A percentile compares a stretch with the other conserved stretches of the same genome.
Evolutionary conservation across 2,797 vertebrate species (phyloP).

Genomic region (Syngnathus rostellatus): DNA sequence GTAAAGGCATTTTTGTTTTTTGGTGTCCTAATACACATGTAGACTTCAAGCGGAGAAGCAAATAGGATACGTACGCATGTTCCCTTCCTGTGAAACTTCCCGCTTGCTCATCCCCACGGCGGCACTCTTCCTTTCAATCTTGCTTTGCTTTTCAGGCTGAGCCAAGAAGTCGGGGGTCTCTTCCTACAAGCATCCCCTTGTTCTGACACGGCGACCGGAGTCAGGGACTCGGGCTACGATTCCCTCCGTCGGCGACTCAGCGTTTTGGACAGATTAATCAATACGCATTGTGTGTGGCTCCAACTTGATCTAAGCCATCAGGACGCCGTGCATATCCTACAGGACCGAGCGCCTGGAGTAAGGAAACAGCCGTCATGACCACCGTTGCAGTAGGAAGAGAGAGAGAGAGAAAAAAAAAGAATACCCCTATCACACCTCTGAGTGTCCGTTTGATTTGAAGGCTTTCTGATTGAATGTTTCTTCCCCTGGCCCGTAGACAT

Average conservation of each 20-base stretch:
- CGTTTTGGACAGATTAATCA: conserved; percentile 82
- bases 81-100: not conserved
- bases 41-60: not conserved
- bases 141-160: conserved; percentile 42
- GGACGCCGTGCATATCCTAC: conserved; percentile 70
- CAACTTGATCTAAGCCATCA: conserved; percentile 77
- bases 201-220: conserved; percentile 46
- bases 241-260: conserved; percentile 82
- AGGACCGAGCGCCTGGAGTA: conserved; percentile 79
- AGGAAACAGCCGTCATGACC: conserved; percentile 30
- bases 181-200: conserved; percentile 63
- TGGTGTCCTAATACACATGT: no score
- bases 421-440: not conserved
- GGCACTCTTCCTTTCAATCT: not conserved
- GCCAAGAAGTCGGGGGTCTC: conserved; percentile 73
- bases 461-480: conserved; percentile 8
- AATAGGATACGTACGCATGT: not conserved
- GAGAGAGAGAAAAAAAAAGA: not conserved
- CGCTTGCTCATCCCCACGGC: not conserved
- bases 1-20: no score
- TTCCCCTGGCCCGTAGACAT: conserved; percentile 63
- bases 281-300: conserved; percentile 87
- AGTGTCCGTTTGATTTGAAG: not conserved
- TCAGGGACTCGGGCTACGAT: conserved; percentile 86
- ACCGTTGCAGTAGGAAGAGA: no score